Evolutionary conservation across 2,113 vertebrate genomes (phyloP).

Genomic region (Syrmaticus mikado): DNA sequence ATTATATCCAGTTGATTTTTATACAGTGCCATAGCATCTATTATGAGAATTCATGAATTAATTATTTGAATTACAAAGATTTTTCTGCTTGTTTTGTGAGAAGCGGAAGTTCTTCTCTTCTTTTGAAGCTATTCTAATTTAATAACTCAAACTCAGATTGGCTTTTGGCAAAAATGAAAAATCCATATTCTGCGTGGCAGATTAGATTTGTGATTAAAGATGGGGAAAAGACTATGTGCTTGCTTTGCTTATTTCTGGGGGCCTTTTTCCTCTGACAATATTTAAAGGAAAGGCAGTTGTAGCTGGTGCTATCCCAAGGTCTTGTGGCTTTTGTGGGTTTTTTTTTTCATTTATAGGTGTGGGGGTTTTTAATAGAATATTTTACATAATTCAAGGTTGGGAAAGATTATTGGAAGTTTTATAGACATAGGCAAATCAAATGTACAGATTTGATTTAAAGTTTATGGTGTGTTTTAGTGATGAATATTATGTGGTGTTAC

Average conservation of each 20-base stretch:
- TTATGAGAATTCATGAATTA: background rate
- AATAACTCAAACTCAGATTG: background rate
- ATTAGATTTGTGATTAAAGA: background rate
- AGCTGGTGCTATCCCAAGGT: rapidly evolving
- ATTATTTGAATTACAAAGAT: background rate
- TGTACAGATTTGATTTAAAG: background rate
- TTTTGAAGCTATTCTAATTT: background rate
- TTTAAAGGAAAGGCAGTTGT: background rate
- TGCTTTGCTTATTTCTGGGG: background rate
- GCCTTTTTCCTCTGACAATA: background rate
- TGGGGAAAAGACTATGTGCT: background rate
- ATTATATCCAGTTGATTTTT: background rate
- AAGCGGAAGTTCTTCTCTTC: background rate
- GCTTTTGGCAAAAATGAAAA: background rate
- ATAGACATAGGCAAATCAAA: background rate
- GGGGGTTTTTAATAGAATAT: background rate
- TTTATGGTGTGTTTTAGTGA: background rate
- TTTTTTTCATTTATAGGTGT: background rate
- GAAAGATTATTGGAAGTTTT: background rate
- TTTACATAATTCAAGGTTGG: background rate
- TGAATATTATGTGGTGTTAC: background rate
- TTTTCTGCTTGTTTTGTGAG: background rate
- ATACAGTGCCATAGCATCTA: background rate
- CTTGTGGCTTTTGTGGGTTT: background rate
- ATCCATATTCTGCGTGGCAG: background rate